phyloP scores from a whole-genome alignment of 2,888 invertebrate genomes.

The Phalera bucephala region DNA sequence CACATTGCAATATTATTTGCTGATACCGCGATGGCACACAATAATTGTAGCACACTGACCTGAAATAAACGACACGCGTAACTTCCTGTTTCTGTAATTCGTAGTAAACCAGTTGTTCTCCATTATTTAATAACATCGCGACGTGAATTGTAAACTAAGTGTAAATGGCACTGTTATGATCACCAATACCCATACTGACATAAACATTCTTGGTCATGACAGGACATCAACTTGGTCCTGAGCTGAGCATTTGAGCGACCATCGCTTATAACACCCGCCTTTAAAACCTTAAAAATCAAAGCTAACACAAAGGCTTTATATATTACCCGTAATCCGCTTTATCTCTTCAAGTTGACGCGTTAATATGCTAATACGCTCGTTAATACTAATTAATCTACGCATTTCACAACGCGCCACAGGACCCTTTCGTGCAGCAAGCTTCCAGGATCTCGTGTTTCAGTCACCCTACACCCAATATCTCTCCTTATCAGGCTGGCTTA shows the following conservation, averaged over 20 bases:
- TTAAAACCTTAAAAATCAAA: no score
- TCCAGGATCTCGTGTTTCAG: conserved; percentile 44
- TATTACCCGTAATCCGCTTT: conserved; percentile 15
- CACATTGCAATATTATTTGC: conserved; percentile 19
- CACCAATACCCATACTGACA: no score
- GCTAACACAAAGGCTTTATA: conserved; percentile 5
- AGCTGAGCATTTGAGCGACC: no score
- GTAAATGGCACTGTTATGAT: no score
- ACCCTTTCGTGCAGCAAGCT: conserved; percentile 34
- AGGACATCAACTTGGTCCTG: no score
- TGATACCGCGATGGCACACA: conserved; percentile 24
- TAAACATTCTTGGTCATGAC: no score
- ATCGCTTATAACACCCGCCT: background rate
- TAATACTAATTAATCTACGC: conserved; percentile 36
- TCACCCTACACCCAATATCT: conserved; percentile 46
- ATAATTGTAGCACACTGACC: conserved; percentile 21
- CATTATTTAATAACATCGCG: conserved; percentile 27
- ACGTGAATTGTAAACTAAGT: conserved; percentile 9
- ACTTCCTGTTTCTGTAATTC: conserved; percentile 28
- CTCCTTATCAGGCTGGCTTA: conserved; percentile 42
- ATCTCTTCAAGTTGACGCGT: conserved; percentile 10
- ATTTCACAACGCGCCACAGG: conserved; percentile 31
- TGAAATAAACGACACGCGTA: conserved; percentile 25
- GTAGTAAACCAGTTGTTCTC: conserved; percentile 24
- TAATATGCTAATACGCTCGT: conserved; percentile 16